Evolutionary conservation across 2,888 invertebrate species (phyloP).

Genomic region (Pyrrhosoma nymphula): DNA sequence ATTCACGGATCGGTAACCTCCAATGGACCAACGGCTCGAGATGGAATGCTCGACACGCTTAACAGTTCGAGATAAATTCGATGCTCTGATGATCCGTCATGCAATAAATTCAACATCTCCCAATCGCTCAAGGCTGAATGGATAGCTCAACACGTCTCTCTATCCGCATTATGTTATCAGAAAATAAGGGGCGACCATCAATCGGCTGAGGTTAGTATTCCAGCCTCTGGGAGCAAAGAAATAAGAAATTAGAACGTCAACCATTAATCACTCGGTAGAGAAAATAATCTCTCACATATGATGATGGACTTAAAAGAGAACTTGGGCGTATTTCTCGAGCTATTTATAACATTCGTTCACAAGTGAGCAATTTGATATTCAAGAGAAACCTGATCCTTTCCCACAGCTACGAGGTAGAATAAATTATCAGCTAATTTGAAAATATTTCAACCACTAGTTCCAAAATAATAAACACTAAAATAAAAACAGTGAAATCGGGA

Average conservation of each 20-base stretch:
- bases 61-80: neutral
- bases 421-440: too few species aligned
- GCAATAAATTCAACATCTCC: neutral
- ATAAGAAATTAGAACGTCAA: neutral
- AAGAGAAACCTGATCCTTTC: too few species aligned
- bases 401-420: too few species aligned
- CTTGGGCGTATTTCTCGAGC: neutral
- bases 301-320: too few species aligned
- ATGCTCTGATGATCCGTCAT: neutral
- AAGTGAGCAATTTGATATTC: neutral
- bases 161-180: too few species aligned
- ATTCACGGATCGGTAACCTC: neutral
- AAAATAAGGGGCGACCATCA: too few species aligned
- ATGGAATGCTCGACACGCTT: neutral
- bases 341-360: neutral
- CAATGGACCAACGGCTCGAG: neutral
- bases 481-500: too few species aligned
- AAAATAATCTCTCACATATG: too few species aligned
- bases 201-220: neutral
- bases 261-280: neutral
- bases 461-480: too few species aligned
- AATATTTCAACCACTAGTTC: too few species aligned
- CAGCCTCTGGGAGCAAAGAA: neutral
- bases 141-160: too few species aligned
- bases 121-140: neutral